These are phyloP conservation scores for Drosophila mulleri DNA, from an alignment of 2,888 invertebrate genomes.

Conservation along the genomic window DNA sequence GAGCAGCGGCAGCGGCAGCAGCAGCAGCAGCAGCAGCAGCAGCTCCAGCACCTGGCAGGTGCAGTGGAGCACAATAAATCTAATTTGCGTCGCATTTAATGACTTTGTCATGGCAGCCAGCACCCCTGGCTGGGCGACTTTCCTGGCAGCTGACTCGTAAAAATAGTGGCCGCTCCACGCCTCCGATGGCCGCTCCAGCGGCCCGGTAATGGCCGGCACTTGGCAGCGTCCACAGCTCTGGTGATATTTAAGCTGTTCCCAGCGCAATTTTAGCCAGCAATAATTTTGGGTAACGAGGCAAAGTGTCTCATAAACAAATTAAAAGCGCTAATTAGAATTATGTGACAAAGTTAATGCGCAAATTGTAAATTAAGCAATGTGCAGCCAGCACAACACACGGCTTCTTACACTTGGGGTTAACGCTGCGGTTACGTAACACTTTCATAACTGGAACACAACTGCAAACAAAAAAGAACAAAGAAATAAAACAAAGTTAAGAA, in stretches of 20 bases:
- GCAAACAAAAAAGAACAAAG: not conserved
- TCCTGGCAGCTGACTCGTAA: conserved; percentile 63
- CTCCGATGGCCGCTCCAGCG: conserved; percentile 22
- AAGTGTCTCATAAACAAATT: conserved; percentile 81
- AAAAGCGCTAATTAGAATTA: conserved; percentile 81
- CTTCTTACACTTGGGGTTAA: conserved; percentile 41
- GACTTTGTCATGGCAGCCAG: conserved; percentile 81
- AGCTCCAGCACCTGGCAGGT: conserved; percentile 65
- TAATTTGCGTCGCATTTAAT: conserved; percentile 84
- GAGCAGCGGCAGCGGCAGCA: not conserved
- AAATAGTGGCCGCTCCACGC: conserved; percentile 59
- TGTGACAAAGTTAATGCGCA: conserved; percentile 81
- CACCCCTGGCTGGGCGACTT: conserved; percentile 38
- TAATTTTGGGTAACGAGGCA: conserved; percentile 78
- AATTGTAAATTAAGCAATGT: conserved; percentile 81
- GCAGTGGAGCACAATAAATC: conserved; percentile 82
- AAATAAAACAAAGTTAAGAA: not conserved
- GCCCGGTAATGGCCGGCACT: conserved; percentile 71
- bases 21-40: not conserved
- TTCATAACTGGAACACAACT: not conserved
- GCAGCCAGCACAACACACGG: conserved; percentile 29
- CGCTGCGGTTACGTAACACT: conserved; percentile 39
- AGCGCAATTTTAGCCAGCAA: conserved; percentile 70
- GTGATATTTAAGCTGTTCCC: conserved; percentile 77
- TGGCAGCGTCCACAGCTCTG: conserved; percentile 56